Evolutionary conservation across 2,797 vertebrate species (phyloP), one percentile per base, ranked within the genome.

Genomic region (Syngnathus acus): DNA sequence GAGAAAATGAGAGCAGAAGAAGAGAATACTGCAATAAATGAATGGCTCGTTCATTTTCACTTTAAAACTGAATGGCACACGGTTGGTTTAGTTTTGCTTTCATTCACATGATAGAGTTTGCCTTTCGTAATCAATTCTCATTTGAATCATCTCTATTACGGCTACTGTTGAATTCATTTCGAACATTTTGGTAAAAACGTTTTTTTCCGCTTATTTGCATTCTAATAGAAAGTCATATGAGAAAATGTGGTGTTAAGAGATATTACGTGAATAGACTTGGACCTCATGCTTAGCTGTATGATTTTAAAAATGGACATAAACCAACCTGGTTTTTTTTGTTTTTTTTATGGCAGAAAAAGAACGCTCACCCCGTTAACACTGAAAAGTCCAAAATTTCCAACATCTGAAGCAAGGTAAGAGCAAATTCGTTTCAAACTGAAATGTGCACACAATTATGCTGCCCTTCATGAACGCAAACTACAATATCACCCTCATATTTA

Each of bases 11-110:
- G 26, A 57, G 1, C 1, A 57, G 62, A 61, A 39, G 59, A 74
- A 53, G n/a, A 71, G 62, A 81, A 82, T 69, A 69, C 62, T 69
- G 71, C 53, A 70, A 6, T 2, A 23, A 60, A 62, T 54, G 61
- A 68, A 16, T 26, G 54, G 59, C 21, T 65, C 50, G 38, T 58
- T 66, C 39, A 21, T 16, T 62, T 64, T 70, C 32, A 64, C 48
- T 69, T 37, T 39, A 14, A 77, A 72, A 16, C 43, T 70, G 23
- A 72, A 70, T 16, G 11, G 65, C 48, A 55, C 26, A 75, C 43
- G 21, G 32, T 3, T 19, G 17, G 62, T 62, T 62, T 51, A 21
- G 50, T 55, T 40, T 65, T 32, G 70, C 38, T 57, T 23, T 43
- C 61, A 6, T 23, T 54, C 23, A 32, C 54, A 32, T 55, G 54